Evolutionary conservation across 2,797 vertebrate genomes (phyloP), one percentile per base, ranked within the genome.

Genomic region (Phyllotis vaccarum): DNA sequence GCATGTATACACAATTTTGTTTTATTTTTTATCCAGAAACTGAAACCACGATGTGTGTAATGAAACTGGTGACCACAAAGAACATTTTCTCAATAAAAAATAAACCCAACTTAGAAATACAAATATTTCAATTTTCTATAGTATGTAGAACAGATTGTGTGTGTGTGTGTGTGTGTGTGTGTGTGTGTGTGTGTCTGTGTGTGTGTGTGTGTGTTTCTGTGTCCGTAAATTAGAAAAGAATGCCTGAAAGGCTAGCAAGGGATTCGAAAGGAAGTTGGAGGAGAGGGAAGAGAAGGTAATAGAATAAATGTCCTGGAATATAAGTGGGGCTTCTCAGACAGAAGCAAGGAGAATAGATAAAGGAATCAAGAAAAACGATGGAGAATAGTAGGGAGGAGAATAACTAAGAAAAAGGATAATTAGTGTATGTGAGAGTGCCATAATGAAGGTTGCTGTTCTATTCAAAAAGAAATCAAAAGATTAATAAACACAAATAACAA

Each of bases 301-400:
- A 17, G 12, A 34, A 40, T 43, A 13, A 19, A 40, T 40, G 24
- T 86, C 52, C 46, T 54, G 49, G 72, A 74, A 29, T 19, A n/a
- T 31, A 85, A n/a, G 5, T 37, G 27, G 19, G n/a, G n/a, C n/a
- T n/a, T n/a, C n/a, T n/a, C n/a, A n/a, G n/a, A n/a, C n/a, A n/a
- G n/a, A n/a, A n/a, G n/a, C n/a, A 58, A 87, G 27, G 54, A 43
- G 37, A 60, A 6, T 19, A 43, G 37, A 27, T 31, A 58, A 3
- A 34, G 5, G 37, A n/a, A n/a, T n/a, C n/a, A n/a, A n/a, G n/a
- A n/a, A 6, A 37, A 34, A 29, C 4, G 6, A 27, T 40, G 34
- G 8, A 54, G 16, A 22, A 27, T 0, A 5, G 13, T 54, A 5
- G 1, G 37, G 9, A 34, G 19, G 24, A 3, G 1, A 1, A 60